These are phyloP conservation scores for Alauda arvensis DNA, from an alignment of 2,797 vertebrate species.

Conservation along the genomic window DNA sequence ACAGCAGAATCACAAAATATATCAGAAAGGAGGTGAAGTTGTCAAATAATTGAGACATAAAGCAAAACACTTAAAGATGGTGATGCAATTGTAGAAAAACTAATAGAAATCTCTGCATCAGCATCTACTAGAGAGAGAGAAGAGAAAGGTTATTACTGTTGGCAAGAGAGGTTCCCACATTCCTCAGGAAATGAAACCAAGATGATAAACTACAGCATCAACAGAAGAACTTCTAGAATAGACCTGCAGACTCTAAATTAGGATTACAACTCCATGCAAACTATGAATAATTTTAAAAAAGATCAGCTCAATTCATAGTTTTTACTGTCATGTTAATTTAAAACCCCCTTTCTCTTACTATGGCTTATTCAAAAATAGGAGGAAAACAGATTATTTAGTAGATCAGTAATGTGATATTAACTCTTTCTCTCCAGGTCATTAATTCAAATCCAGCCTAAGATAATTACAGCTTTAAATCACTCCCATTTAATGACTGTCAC, in stretches of 20 bases:
- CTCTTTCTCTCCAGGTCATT: neutral
- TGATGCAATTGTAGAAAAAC: neutral
- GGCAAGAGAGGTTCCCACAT: neutral
- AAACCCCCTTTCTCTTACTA: neutral
- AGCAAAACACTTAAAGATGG: neutral
- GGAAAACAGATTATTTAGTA: neutral
- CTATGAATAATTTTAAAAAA: neutral
- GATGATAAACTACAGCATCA: neutral
- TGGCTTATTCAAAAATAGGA: neutral
- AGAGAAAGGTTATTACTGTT: neutral
- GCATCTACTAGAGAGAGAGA: neutral
- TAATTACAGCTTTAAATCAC: neutral
- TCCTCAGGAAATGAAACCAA: neutral
- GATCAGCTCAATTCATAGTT: neutral
- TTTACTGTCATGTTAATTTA: neutral
- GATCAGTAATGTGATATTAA: neutral
- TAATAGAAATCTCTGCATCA: neutral
- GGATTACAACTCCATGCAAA: neutral
- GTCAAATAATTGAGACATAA: neutral
- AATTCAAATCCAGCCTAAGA: neutral
- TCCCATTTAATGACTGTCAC: neutral
- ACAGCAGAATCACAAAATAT: neutral
- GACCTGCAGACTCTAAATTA: neutral
- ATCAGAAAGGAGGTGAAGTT: neutral
- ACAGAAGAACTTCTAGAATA: neutral